phyloP scores from a whole-genome alignment of 2,113 vertebrate species.

The Hyaena hyaena region DNA sequence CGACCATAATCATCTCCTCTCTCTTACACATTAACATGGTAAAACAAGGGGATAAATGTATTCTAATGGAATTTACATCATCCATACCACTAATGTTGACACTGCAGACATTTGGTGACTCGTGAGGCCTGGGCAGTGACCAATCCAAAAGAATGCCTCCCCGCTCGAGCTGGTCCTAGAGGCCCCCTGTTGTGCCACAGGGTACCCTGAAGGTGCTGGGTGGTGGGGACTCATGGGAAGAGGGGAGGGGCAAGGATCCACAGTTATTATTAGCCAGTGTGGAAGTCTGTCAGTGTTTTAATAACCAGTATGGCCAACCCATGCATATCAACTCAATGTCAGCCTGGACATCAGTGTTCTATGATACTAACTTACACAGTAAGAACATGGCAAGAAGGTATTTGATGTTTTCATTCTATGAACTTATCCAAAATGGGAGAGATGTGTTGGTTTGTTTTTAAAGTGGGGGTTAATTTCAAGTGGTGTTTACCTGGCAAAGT shows the following conservation, averaged over 20 bases:
- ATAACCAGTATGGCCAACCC: background rate
- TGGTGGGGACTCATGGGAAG: background rate
- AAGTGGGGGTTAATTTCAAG: background rate
- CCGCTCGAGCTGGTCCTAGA: background rate
- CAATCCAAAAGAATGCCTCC: background rate
- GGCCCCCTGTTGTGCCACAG: background rate
- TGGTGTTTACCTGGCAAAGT: slow-evolving; percentile 86
- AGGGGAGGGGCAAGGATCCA: background rate
- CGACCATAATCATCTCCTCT: background rate
- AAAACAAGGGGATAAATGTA: background rate
- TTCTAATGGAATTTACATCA: background rate
- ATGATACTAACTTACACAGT: background rate
- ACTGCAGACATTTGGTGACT: background rate
- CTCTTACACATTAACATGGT: background rate
- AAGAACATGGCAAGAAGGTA: background rate
- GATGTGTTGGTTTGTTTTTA: background rate
- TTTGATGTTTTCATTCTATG: background rate
- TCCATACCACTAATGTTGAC: background rate
- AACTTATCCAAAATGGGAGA: background rate
- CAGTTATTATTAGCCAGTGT: background rate
- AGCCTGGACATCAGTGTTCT: background rate
- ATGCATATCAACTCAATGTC: background rate
- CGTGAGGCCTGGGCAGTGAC: background rate
- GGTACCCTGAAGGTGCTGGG: background rate
- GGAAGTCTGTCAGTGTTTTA: background rate